These are phyloP conservation scores for Zaprionus lachaisei DNA, from an alignment of 1,140 invertebrate genomes.

Conservation along the genomic window DNA sequence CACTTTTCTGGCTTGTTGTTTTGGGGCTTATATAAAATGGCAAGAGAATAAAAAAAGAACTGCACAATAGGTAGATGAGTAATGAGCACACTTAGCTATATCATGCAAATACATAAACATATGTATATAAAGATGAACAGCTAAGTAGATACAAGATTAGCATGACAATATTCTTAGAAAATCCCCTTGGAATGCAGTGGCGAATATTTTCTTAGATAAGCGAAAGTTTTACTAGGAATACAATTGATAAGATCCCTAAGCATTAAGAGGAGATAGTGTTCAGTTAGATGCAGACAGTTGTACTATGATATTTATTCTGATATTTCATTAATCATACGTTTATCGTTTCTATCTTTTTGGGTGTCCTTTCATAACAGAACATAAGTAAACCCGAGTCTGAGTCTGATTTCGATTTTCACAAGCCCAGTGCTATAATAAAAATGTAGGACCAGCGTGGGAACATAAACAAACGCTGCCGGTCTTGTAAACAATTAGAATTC, in stretches of 20 bases:
- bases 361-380: not conserved
- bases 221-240: slow-evolving; percentile 23
- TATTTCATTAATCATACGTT: not conserved
- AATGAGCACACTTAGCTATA: slow-evolving; percentile 66
- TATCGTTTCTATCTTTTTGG: not conserved
- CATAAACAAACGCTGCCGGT: slow-evolving; percentile 64
- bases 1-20: slow-evolving; percentile 52
- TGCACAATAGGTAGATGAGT: slow-evolving; percentile 60
- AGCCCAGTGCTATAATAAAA: slow-evolving; percentile 44
- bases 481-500: slow-evolving; percentile 51
- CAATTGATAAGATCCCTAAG: slow-evolving; percentile 8
- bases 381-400: not conserved
- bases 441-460: slow-evolving; percentile 70
- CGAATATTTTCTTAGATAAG: slow-evolving; percentile 36
- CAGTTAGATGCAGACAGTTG: not conserved
- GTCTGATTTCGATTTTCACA: slow-evolving; percentile 38
- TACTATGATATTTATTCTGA: not conserved
- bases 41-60: slow-evolving; percentile 35
- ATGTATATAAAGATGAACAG: slow-evolving; percentile 5
- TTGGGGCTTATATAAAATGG: slow-evolving; percentile 65
- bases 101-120: not conserved
- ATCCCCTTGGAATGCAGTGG: slow-evolving; percentile 33
- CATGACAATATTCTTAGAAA: slow-evolving; percentile 52
- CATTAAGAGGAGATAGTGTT: not conserved
- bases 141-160: slow-evolving; percentile 9